Percentiles rank a stretch among this genome's conserved stretches.
Evolutionary conservation across 2,797 vertebrate genomes (phyloP).

Genomic region (Xerus rutilus): DNA sequence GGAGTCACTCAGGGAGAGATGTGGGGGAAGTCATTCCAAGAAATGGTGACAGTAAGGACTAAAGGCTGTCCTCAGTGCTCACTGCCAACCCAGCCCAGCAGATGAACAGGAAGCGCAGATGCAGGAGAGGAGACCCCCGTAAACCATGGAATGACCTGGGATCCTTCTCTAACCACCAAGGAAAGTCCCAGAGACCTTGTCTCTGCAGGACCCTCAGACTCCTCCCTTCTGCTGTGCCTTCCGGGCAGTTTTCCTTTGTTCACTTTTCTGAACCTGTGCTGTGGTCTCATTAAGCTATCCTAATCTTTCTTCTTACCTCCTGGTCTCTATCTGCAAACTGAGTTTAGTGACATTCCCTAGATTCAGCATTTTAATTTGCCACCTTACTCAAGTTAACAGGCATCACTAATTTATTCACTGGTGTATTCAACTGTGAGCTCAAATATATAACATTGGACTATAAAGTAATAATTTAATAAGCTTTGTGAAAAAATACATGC

Average conservation of each 20-base stretch:
- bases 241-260: neutral
- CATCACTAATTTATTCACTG: neutral
- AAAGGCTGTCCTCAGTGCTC: accelerated
- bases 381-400: neutral
- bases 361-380: neutral
- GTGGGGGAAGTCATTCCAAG: neutral
- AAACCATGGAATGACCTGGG: accelerated
- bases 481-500: neutral
- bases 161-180: no score
- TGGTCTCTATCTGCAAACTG: neutral
- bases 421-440: neutral
- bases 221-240: neutral
- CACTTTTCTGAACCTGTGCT: neutral
- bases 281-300: neutral
- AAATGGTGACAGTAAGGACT: neutral
- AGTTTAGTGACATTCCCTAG: neutral
- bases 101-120: neutral
- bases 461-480: neutral
- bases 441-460: neutral
- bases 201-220: neutral
- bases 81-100: neutral
- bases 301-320: neutral
- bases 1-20: no score
- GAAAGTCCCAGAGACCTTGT: neutral
- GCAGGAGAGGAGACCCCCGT: accelerated